These are phyloP conservation scores for Varanus salvator DNA, from an alignment of 2,113 vertebrate genomes.

Conservation along the genomic window DNA sequence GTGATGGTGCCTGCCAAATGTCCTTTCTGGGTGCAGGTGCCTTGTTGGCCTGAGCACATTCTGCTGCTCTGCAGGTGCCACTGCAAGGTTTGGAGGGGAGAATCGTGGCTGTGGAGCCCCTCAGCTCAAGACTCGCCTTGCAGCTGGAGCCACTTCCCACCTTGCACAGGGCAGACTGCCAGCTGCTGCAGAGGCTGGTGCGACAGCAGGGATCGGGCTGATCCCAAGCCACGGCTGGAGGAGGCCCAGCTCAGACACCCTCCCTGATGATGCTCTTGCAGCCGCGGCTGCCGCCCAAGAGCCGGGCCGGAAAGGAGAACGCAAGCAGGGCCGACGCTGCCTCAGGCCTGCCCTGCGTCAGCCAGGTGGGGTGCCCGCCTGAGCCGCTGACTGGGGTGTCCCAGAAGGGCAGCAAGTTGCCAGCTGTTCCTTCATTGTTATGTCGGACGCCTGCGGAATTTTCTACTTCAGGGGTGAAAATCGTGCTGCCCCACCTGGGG, in stretches of 20 bases:
- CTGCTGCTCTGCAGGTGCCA: not conserved
- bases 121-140: not conserved
- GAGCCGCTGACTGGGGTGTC: too few relatives aligned
- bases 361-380: too few relatives aligned
- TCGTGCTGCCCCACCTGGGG: not conserved
- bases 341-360: not conserved
- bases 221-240: not conserved
- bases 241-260: not conserved
- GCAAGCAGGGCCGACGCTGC: not conserved
- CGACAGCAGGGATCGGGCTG: not conserved
- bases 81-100: not conserved
- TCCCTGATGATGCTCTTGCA: too few relatives aligned
- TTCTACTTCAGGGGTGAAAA: not conserved
- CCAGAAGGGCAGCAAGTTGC: too few relatives aligned
- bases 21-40: not conserved
- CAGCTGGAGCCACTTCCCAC: not conserved
- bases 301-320: not conserved
- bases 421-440: too few relatives aligned
- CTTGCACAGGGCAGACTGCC: not conserved
- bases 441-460: not conserved
- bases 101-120: not conserved
- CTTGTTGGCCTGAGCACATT: not conserved
- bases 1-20: too few relatives aligned
- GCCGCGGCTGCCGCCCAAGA: too few relatives aligned
- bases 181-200: not conserved